phyloP scores from a whole-genome alignment of 2,888 invertebrate genomes.

The Leptinotarsa peninsularis region DNA sequence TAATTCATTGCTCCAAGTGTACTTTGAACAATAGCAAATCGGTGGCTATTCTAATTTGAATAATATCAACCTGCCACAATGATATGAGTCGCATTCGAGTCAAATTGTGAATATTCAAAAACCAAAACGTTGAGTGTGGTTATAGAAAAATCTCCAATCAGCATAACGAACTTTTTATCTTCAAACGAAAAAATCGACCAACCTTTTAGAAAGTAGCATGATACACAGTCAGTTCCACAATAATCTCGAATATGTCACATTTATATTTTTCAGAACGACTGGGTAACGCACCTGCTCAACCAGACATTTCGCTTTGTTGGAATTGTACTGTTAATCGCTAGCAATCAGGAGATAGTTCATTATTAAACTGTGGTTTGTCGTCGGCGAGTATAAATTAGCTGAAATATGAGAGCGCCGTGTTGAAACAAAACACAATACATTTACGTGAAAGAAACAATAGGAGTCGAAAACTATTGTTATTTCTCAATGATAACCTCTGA shows the following conservation, averaged over 20 bases:
- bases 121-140: too few species aligned
- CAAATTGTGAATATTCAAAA: too few species aligned
- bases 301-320: neutral
- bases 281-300: neutral
- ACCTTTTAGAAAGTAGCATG: too few species aligned
- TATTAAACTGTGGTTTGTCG: constrained; percentile 7
- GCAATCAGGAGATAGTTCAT: constrained; percentile 6
- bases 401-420: constrained; percentile 14
- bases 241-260: neutral
- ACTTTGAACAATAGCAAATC: constrained; percentile 16
- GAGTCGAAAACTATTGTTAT: constrained; percentile 14
- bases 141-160: too few species aligned
- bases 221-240: too few species aligned
- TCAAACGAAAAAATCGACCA: too few species aligned
- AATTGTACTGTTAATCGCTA: neutral
- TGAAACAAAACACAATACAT: constrained; percentile 22
- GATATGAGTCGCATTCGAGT: constrained; percentile 21
- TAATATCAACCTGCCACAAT: constrained; percentile 31
- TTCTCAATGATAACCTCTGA: neutral
- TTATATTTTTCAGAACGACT: neutral
- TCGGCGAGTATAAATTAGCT: neutral
- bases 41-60: constrained; percentile 15
- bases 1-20: neutral
- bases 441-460: constrained; percentile 17
- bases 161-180: too few species aligned